Percentiles rank a stretch among this genome's conserved stretches.
Evolutionary conservation across 2,888 invertebrate species (phyloP).

Genomic region (Gastrophysa polygoni): DNA sequence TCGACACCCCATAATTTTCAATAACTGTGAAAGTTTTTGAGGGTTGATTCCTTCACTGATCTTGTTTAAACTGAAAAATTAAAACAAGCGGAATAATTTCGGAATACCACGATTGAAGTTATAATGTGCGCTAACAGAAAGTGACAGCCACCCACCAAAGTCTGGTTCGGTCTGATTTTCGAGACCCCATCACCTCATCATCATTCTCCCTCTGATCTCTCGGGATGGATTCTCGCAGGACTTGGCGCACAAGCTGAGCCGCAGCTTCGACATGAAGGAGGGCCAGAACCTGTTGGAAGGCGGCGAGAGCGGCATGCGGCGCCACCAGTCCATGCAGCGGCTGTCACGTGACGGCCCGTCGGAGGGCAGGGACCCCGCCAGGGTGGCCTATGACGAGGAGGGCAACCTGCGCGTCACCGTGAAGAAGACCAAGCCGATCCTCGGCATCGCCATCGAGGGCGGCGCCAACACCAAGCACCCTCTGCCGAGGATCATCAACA

Average conservation of each 20-base stretch:
- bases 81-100: too few species aligned
- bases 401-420: slow-evolving; percentile 88
- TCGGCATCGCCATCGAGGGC: slow-evolving; percentile 97
- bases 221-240: slow-evolving; percentile 65
- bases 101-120: too few species aligned
- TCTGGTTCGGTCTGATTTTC: too few species aligned
- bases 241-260: slow-evolving; percentile 83
- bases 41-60: too few species aligned
- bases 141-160: too few species aligned
- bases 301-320: slow-evolving; percentile 67
- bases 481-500: slow-evolving; percentile 93
- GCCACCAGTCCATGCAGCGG: slow-evolving; percentile 80
- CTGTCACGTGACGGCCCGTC: slow-evolving; percentile 65
- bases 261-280: slow-evolving; percentile 89
- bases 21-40: too few species aligned
- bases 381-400: slow-evolving; percentile 83
- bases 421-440: slow-evolving; percentile 90
- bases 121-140: too few species aligned
- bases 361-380: slow-evolving; percentile 57
- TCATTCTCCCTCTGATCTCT: not conserved
- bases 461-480: slow-evolving; percentile 96
- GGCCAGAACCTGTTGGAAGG: slow-evolving; percentile 76
- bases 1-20: too few species aligned
- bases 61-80: too few species aligned
- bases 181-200: too few species aligned